Evolutionary conservation across 1,140 invertebrate species (phyloP), one percentile per base, ranked within the genome.

Genomic region (Adoxophyes honmai): DNA sequence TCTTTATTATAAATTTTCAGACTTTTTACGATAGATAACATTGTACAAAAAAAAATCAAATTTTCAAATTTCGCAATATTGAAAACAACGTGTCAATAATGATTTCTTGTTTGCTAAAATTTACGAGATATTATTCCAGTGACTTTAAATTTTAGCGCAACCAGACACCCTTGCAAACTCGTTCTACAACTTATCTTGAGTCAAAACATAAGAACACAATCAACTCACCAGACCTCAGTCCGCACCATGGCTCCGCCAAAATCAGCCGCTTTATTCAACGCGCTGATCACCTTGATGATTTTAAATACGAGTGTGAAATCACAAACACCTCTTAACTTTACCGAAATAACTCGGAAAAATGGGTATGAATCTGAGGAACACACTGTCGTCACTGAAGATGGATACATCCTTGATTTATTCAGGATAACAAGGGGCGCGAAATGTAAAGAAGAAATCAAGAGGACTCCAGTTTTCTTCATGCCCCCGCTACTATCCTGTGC

Each of bases 331-430:
- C 34, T 35, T 8, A 52, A 52, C 10, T 52, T 52, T 11, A 52
- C 51, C 18, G 51, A 52, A 16, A 11, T 34, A 2, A 34, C 34
- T 5, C 33, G 34, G 16, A 7, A 34, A 18, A 15, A 52, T 34
- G 51, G 51, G 15, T 52, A 52, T 33, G 7, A 9, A 34, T 52
- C 51, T 34, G 51, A 52, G 8, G 51, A 34, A 7, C 51, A 52
- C 14, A 16, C 11, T 13, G 34, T 35, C 9, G 51, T 52, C 11
- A 52, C 51, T 2, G 34, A 52, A 52, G 51, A 52, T 16, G 51
- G 51, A 16, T 52, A 52, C 14, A 28, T 52, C n/a, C 51, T 52
- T 11, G 10, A 21, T 7, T 3, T 52, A 13, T 52, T 35, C 4
- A 14, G 51, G 33, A 52, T 52, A 34, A 8, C 34, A 10, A 52